Conservation (phyloP, 2,113 vertebrate genomes). For the Benitochromis conjunctus region DNA sequence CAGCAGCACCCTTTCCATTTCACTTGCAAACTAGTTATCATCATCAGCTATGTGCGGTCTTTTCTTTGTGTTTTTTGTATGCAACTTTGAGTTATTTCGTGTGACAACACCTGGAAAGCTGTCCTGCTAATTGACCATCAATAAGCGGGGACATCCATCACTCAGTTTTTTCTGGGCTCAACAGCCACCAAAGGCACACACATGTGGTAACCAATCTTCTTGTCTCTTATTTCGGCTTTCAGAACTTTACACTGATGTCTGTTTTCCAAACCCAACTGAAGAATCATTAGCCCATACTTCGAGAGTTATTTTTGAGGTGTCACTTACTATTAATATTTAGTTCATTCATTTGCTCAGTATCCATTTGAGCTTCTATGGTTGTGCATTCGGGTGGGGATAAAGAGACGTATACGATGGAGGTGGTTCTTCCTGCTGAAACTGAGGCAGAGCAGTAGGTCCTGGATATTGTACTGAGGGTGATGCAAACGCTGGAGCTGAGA, state of each 20-base stretch:
- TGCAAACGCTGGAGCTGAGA: neutral
- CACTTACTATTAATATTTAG: neutral
- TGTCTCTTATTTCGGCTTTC: neutral
- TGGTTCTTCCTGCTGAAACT: neutral
- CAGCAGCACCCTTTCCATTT: neutral
- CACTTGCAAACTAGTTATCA: neutral
- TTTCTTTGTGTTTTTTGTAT: neutral
- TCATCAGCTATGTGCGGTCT: neutral
- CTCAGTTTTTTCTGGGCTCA: neutral
- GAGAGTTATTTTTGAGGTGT: neutral
- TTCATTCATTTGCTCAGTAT: neutral
- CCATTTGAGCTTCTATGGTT: neutral
- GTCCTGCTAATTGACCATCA: neutral
- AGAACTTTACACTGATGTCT: neutral
- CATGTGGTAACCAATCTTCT: neutral
- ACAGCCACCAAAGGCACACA: neutral
- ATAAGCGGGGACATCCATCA: neutral
- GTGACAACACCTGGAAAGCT: neutral
- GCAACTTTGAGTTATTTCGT: neutral
- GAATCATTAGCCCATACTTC: neutral
- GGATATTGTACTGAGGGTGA: neutral
- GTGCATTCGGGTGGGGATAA: neutral
- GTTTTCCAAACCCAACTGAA: neutral
- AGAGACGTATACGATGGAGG: slow-evolving; percentile 11
- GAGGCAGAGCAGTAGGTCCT: neutral